Evolutionary conservation across 1,140 invertebrate species (phyloP), one percentile per base, ranked within the genome.

Genomic region (Heliothis subflexa): DNA sequence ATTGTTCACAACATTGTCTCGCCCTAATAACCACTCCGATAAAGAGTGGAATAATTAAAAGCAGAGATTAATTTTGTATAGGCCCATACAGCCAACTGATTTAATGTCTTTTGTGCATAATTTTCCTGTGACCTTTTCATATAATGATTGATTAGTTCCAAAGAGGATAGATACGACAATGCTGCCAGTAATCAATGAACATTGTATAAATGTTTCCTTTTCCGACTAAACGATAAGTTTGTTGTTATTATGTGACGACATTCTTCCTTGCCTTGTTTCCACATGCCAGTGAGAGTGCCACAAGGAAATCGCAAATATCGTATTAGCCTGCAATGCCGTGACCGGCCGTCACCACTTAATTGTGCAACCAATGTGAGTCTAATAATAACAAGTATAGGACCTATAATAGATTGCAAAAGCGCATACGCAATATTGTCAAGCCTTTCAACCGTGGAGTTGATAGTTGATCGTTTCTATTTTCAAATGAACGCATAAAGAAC

Each of bases 291-390:
- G 73, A 75, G 57, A 75, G 57, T 52, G 73, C 47, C 59, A 64
- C 73, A 64, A 75, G 73, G 73, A 75, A 75, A 75, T 70, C 73
- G 47, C 73, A 21, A 75, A 75, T 75, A 75, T 75, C 72, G 49
- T 75, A 75, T 75, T 75, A 75, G 57, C 21, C 73, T 45, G 59
- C 73, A 75, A 28, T 75, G 73, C 73, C 73, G 73, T 75, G 73
- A 75, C 73, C 47, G 40, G 52, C 14, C 47, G 47, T 75, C 59
- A 64, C 21, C 57, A 47, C 50, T 64, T 62, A 33, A 75, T 75
- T 75, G 57, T 75, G 73, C 59, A 75, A 75, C 73, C 49, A 18
- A 49, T 62, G 14, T 75, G 49, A 33, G 13, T 52, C 59, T 50
- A 64, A 75, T 75, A 64, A 52, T 75, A 75, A 75, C 59, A 12